phyloP scores from a whole-genome alignment of 1,140 invertebrate genomes.

The Acyrthosiphon pisum region DNA sequence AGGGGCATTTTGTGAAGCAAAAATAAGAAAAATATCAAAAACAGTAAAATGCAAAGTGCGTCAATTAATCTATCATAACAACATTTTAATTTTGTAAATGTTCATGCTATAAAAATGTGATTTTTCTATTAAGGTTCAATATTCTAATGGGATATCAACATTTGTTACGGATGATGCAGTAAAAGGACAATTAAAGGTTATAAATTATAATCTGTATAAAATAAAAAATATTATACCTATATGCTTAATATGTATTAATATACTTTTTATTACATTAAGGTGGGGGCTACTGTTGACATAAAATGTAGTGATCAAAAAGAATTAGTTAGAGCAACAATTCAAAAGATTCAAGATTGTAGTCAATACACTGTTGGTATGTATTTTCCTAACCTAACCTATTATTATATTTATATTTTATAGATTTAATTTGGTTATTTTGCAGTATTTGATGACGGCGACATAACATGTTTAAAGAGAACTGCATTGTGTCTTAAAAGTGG shows the following conservation, averaged over 20 bases:
- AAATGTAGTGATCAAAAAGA: constrained; percentile 88
- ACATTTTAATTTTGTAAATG: neutral
- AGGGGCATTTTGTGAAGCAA: constrained; percentile 99
- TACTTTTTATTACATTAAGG: constrained; percentile 58
- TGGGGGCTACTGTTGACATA: constrained; percentile 81
- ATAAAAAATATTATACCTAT: neutral
- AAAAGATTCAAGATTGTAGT: constrained; percentile 94
- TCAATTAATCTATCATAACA: constrained; percentile 55
- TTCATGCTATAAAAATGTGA: constrained; percentile 16
- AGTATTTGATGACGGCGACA: constrained; percentile 99
- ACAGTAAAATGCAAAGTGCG: constrained; percentile 90
- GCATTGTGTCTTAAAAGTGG: constrained; percentile 96
- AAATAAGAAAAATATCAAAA: constrained; percentile 93
- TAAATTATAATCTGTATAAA: neutral
- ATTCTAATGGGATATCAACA: constrained; percentile 61
- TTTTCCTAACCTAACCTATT: neutral
- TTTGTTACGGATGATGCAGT: constrained; percentile 90
- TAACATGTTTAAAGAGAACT: constrained; percentile 89
- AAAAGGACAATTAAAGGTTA: constrained; percentile 79
- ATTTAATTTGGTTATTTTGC: constrained; percentile 59
- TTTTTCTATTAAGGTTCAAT: neutral
- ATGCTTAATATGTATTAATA: constrained; percentile 1
- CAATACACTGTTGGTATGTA: constrained; percentile 95
- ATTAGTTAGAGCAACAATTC: constrained; percentile 86
- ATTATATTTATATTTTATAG: neutral